A percentile compares a stretch with the other conserved stretches of the same genome.
Evolutionary conservation across 2,888 invertebrate genomes (phyloP).

Genomic region (Cephus nigrinus): DNA sequence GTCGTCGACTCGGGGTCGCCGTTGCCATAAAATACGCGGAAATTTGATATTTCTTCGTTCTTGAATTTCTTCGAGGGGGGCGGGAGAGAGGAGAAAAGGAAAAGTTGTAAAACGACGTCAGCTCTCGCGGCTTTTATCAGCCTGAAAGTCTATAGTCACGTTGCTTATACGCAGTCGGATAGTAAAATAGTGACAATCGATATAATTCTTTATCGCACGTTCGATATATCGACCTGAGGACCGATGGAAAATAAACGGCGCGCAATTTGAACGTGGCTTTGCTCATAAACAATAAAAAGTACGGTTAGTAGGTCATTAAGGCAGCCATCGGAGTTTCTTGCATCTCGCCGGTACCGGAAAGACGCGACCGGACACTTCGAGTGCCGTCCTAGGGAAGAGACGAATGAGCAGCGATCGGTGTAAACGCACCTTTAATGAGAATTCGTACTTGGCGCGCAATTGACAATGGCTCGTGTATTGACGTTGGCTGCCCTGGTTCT

Average conservation of each 20-base stretch:
- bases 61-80: neutral
- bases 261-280: too few species aligned
- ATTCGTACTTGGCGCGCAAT: conserved; percentile 12
- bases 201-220: too few species aligned
- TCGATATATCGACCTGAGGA: too few species aligned
- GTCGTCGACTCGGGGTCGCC: neutral
- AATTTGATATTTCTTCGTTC: neutral
- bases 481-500: conserved; percentile 7
- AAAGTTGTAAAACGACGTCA: neutral
- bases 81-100: neutral
- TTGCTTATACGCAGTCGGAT: neutral
- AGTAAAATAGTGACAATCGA: too few species aligned
- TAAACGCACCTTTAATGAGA: conserved; percentile 6
- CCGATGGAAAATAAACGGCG: too few species aligned
- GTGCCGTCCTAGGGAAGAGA: too few species aligned
- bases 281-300: too few species aligned
- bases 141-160: neutral
- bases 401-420: neutral
- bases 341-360: too few species aligned
- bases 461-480: conserved; percentile 8
- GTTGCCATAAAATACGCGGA: neutral
- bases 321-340: too few species aligned
- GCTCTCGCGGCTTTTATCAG: neutral
- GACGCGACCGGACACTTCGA: too few species aligned
- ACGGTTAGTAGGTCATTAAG: too few species aligned